Percentiles rank a stretch among this genome's conserved stretches.
Evolutionary conservation across 2,113 vertebrate genomes (phyloP).

Genomic region (Anoplopoma fimbria): DNA sequence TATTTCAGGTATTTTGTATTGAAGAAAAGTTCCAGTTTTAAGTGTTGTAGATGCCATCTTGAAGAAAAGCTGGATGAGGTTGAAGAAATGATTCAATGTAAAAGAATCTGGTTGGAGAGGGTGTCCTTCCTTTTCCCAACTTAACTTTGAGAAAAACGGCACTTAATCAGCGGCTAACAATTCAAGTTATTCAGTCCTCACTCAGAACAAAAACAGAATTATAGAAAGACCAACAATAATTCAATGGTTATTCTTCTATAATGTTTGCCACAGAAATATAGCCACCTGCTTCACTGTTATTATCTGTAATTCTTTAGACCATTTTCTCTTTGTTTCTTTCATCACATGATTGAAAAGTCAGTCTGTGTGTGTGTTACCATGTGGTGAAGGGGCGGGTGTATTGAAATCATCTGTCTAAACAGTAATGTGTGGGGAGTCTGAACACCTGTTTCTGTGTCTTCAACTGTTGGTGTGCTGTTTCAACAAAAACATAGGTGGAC

Average conservation of each 20-base stretch:
- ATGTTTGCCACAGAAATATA: constrained; percentile 1
- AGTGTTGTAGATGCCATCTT: neutral
- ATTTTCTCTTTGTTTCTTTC: constrained; percentile 41
- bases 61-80: neutral
- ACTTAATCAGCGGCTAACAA: neutral
- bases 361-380: constrained; percentile 20
- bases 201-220: neutral
- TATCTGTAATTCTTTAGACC: neutral
- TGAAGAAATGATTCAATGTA: neutral
- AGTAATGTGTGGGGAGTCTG: constrained; percentile 44
- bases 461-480: constrained; percentile 36
- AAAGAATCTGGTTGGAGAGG: neutral
- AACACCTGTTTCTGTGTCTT: constrained; percentile 71
- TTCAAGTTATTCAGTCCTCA: neutral
- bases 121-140: neutral
- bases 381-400: constrained; percentile 39
- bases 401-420: constrained; percentile 73
- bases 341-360: constrained; percentile 17
- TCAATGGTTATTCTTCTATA: neutral
- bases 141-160: neutral
- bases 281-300: constrained; percentile 48
- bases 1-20: neutral
- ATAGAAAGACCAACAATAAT: neutral
- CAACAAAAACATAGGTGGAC: constrained; percentile 35
- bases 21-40: neutral